Conservation (phyloP, 2,888 invertebrate species). For the Glaucopsyche alexis region DNA sequence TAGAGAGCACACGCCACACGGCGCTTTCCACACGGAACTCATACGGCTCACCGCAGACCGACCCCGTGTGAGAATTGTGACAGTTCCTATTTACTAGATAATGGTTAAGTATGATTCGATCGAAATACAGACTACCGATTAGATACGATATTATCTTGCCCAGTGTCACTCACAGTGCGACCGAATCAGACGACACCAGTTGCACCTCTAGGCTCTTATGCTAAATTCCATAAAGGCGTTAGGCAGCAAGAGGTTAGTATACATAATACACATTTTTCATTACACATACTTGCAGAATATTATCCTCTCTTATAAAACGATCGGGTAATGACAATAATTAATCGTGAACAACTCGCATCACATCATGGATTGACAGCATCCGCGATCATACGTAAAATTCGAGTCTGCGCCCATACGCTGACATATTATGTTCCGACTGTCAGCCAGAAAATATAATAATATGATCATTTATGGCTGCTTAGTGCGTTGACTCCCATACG, state of each 20-base stretch:
- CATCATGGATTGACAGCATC: neutral
- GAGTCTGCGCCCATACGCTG: too few relatives aligned
- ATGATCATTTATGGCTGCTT: too few relatives aligned
- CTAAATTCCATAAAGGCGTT: neutral
- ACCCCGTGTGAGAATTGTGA: conserved; percentile 1
- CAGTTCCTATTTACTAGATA: neutral
- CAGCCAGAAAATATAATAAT: too few relatives aligned
- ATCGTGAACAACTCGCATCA: neutral
- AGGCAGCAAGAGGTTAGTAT: neutral
- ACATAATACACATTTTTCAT: neutral
- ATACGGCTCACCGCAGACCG: conserved; percentile 31
- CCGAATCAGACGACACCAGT: neutral
- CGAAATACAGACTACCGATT: too few relatives aligned
- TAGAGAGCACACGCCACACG: conserved; percentile 33
- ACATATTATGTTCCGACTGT: too few relatives aligned
- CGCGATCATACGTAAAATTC: neutral
- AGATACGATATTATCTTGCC: neutral
- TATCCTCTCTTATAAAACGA: neutral
- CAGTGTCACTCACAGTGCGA: neutral
- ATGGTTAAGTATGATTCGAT: neutral
- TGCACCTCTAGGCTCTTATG: neutral
- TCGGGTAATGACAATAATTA: neutral
- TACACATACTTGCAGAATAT: neutral
- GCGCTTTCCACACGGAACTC: conserved; percentile 52
- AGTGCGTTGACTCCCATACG: too few relatives aligned